Evolutionary conservation across 2,888 invertebrate genomes (phyloP), one percentile per base, ranked within the genome.

Genomic region (Drosophila paranaensis): DNA sequence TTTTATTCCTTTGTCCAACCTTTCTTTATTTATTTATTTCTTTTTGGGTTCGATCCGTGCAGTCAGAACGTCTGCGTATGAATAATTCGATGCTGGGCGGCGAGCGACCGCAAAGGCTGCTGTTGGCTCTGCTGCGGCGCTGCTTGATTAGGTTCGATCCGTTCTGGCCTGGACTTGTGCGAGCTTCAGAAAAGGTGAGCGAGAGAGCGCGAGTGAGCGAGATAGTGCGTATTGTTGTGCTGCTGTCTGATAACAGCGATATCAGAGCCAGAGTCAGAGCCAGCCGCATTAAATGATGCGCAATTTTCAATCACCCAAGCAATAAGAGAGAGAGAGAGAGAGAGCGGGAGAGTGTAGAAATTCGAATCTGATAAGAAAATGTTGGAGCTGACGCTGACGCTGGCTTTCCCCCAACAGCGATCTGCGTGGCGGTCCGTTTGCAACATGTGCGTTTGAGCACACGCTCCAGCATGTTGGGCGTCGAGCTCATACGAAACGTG

Each of bases 51-150:
- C 69, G 82, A 77, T 78, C 81, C 81, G 87, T 77, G 73, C 90
- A 81, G 76, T 68, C 72, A 73, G 82, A 88, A 78, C 84, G 87
- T 75, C 81, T 79, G 77, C 76, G 79, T 81, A 71, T 89, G 90
- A 89, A 89, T 89, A 89, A 89, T 77, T 82, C 71, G 45, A 68
- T 76, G 72, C 66, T 72, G 79, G 70, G 46, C 69, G 63, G 62
- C 46, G 66, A 71, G 74, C 79, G 55, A 78, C 77, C 71, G 88
- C 88, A 73, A 87, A 77, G 78, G 75, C 88, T 56, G 72, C 82
- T 54, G 40, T 35, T 25, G 53, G n/a, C 25, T 25, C 88, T 43
- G 76, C 85, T 40, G 54, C 40, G 39, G 30, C 40, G 75, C 88
- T 43, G 76, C 88, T 62, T 66, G 62, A 43, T 58, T 45, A 40